These are phyloP conservation scores for Sclerurus mexicanus DNA, from an alignment of 2,113 vertebrate genomes.

Conservation along the genomic window DNA sequence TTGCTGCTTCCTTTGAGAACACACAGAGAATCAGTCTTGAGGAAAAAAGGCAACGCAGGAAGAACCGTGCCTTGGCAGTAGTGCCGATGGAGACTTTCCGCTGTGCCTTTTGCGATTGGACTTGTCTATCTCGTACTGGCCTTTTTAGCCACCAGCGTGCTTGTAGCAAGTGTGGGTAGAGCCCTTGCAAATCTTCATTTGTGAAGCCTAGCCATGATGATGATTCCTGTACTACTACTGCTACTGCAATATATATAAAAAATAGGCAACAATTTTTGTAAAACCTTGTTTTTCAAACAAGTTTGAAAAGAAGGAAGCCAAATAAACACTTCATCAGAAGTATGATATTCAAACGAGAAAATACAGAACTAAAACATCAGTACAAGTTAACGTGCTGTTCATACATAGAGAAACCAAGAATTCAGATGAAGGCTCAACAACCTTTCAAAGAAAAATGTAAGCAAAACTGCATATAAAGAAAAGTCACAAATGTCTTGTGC, in stretches of 20 bases:
- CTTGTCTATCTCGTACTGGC: no score
- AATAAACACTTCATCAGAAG: neutral
- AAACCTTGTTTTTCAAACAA: neutral
- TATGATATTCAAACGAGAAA: neutral
- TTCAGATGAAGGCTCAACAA: neutral
- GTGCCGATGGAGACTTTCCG: no score
- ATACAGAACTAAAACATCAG: neutral
- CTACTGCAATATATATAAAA: neutral
- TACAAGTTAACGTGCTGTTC: neutral
- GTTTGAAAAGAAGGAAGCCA: neutral
- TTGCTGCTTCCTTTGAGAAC: no score
- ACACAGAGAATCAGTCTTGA: no score
- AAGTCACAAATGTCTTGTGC: neutral
- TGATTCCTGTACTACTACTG: neutral
- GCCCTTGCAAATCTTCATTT: no score
- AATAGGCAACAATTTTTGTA: neutral
- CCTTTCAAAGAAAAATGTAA: neutral
- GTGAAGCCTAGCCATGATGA: no score
- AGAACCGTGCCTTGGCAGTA: no score
- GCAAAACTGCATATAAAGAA: neutral
- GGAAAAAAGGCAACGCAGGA: no score
- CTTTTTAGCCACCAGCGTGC: no score
- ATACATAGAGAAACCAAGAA: neutral
- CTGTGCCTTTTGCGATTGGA: no score
- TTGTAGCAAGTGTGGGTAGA: no score